Evolutionary conservation across 1,140 invertebrate species (phyloP), one percentile per base, ranked within the genome.

Genomic region (Chionoecetes opilio): DNA sequence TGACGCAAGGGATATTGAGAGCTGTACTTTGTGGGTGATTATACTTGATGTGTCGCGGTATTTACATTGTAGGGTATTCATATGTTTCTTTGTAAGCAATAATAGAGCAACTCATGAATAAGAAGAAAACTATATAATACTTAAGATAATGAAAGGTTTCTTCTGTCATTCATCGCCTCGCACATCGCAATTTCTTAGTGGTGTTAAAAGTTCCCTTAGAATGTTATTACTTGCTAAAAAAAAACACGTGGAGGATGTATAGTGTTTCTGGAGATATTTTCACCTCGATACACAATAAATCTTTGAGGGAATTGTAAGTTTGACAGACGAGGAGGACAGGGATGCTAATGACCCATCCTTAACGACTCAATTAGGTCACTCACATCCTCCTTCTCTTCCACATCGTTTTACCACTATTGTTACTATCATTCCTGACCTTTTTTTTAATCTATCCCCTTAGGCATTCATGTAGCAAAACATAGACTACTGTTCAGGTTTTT

Each of bases 41-140:
- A 75, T 21, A n/a, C 63, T 26, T 75, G 21, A 5, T 11, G 63
- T 26, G 63, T 21, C 63, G n/a, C 0, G 21, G 63, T n/a, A 0
- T 75, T 75, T 11, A 75, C 21, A n/a, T 26, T 14, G 46, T 53
- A 75, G 53, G 53, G 8, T 9, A 3, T 75, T 9, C 26, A 14
- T 75, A 14, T 75, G 8, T 26, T 26, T 75, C 26, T 9, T 75
- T 75, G 6, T 75, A 75, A n/a, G n/a, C 17, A n/a, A 41, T 21
- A 41, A 90, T 37, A 63, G 53, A 63, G 11, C 35, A 38, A 91
- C 41, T 21, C 90, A 53, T 21, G 26, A 26, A 90, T 46, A 90
- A 6, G 29, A 9, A 38, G 37, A 90, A 5, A 38, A 35, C 9
- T n/a, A 0, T n/a, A 5, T 5, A 26, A 75, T 75, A 11, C 63